Evolutionary conservation across 2,888 invertebrate genomes (phyloP).

Genomic region (Hydrotaea diabolus): DNA sequence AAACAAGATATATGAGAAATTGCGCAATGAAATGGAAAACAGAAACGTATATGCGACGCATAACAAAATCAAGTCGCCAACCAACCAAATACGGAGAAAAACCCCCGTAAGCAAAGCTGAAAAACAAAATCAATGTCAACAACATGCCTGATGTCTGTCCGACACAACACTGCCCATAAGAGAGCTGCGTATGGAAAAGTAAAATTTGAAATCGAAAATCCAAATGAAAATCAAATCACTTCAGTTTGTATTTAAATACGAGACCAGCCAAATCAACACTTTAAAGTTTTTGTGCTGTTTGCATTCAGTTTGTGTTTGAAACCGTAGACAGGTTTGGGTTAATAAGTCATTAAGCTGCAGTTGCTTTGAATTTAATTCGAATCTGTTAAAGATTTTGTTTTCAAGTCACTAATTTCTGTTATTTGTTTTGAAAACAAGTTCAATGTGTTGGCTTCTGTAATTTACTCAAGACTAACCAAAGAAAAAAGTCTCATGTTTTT

Average conservation of each 20-base stretch:
- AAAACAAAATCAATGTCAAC: slow-evolving; percentile 63
- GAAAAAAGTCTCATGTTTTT: too few relatives aligned
- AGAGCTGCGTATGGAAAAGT: not conserved
- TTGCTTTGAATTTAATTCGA: too few relatives aligned
- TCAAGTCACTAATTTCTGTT: not conserved
- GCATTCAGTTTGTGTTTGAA: not conserved
- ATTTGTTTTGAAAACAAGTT: not conserved
- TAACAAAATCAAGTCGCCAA: not conserved
- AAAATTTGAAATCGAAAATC: not conserved
- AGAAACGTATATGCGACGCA: not conserved
- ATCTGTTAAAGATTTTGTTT: not conserved
- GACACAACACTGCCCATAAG: not conserved
- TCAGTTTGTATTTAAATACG: not conserved
- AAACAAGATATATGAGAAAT: not conserved
- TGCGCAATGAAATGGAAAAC: not conserved
- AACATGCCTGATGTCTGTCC: slow-evolving; percentile 25
- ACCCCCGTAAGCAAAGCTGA: not conserved
- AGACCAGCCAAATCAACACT: not conserved
- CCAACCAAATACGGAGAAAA: not conserved
- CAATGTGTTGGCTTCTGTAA: slow-evolving; percentile 12
- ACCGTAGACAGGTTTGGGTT: slow-evolving; percentile 11
- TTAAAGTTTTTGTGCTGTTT: not conserved
- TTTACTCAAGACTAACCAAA: too few relatives aligned
- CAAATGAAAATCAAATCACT: not conserved
- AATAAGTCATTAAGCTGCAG: slow-evolving; percentile 1